phyloP scores from a whole-genome alignment of 2,888 invertebrate genomes.

The Lycocerus yunnanus region DNA sequence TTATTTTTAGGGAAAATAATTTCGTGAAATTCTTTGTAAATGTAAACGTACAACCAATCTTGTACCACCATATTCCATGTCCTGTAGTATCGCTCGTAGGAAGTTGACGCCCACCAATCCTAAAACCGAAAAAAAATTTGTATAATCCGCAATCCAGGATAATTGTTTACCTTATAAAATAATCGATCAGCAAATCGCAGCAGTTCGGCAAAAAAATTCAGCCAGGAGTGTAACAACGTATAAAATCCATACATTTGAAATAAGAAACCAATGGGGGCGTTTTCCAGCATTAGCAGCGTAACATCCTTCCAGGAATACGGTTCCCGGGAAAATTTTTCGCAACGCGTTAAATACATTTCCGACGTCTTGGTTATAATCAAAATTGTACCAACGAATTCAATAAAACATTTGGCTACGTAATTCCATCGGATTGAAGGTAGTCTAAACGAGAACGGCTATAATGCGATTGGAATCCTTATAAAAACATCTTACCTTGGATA shows the following conservation, averaged over 20 bases:
- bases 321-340: conserved; percentile 66
- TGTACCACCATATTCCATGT: conserved; percentile 95
- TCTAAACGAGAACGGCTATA: not conserved
- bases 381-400: conserved; percentile 75
- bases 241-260: conserved; percentile 67
- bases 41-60: conserved; percentile 89
- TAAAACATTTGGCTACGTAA: conserved; percentile 68
- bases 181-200: conserved; percentile 84
- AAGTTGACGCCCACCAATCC: conserved; percentile 94
- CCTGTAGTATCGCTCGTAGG: conserved; percentile 82
- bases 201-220: conserved; percentile 90
- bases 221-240: conserved; percentile 86
- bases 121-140: conserved; percentile 48
- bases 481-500: conserved; percentile 74
- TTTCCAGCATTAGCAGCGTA: conserved; percentile 68
- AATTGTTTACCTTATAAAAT: conserved; percentile 68
- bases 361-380: conserved; percentile 82
- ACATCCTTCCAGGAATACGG: conserved; percentile 56
- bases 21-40: conserved; percentile 74
- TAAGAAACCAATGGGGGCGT: conserved; percentile 74
- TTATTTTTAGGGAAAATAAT: conserved; percentile 56
- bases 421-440: conserved; percentile 70
- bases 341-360: conserved; percentile 74
- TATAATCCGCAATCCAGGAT: no score
- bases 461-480: conserved; percentile 58